A percentile compares a stretch with the other conserved stretches of the same genome.
These are phyloP conservation scores for Drosophila nikananu DNA, from an alignment of 1,140 invertebrate genomes.

Conservation along the genomic window DNA sequence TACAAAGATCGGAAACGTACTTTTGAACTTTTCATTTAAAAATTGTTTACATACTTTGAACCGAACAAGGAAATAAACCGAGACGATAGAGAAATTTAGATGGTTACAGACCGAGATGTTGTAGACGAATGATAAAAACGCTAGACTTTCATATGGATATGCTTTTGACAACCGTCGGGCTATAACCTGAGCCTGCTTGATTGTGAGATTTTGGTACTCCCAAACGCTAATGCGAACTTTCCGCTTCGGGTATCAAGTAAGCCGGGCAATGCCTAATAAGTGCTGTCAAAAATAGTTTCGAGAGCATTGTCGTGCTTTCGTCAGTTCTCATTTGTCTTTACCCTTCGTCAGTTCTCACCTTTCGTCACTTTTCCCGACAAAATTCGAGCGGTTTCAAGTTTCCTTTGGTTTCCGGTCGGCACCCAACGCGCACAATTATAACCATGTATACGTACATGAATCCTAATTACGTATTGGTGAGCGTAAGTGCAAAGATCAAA, in stretches of 20 bases:
- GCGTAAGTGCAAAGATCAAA: slow-evolving; percentile 2
- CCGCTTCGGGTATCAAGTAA: neutral
- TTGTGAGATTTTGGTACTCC: neutral
- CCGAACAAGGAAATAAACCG: slow-evolving; percentile 7
- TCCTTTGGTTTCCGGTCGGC: slow-evolving; percentile 16
- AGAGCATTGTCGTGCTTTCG: neutral
- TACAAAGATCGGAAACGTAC: neutral
- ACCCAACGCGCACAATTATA: neutral
- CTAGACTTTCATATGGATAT: too few species aligned
- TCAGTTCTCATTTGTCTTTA: neutral
- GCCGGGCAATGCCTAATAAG: neutral
- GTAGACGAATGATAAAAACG: neutral
- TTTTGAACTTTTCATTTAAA: neutral
- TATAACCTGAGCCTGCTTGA: neutral
- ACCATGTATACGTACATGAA: slow-evolving; percentile 36
- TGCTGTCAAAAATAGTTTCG: slow-evolving; percentile 2
- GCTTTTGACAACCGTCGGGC: neutral
- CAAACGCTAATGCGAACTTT: neutral
- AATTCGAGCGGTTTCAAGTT: slow-evolving; percentile 10
- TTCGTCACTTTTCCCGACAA: neutral
- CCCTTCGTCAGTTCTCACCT: neutral
- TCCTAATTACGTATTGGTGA: slow-evolving; percentile 18
- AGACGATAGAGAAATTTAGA: slow-evolving; percentile 16
- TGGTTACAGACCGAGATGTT: slow-evolving; percentile 23
- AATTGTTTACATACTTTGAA: slow-evolving; percentile 5